Evolutionary conservation across 2,888 invertebrate species (phyloP).

Genomic region (Phasia obesa): DNA sequence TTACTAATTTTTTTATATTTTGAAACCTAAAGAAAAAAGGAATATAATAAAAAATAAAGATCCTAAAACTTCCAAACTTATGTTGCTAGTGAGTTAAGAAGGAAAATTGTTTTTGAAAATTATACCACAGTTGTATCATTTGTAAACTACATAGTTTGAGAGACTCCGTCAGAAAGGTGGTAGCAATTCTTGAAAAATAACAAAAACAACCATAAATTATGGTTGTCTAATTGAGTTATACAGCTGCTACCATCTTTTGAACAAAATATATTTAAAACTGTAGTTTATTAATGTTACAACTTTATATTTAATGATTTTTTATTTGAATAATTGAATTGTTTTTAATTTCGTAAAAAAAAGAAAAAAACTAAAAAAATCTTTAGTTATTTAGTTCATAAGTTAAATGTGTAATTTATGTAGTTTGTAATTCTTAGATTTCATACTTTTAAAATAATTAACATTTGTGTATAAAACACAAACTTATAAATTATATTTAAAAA

Average conservation of each 20-base stretch:
- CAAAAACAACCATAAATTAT: too few species aligned
- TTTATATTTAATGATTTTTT: slow-evolving; percentile 22
- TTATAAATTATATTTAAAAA: slow-evolving; percentile 65
- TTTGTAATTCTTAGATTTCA: slow-evolving; percentile 65
- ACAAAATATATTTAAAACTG: too few species aligned
- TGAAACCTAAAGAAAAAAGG: slow-evolving; percentile 27
- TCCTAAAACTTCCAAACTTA: slow-evolving; percentile 66
- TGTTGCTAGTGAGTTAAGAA: slow-evolving; percentile 52
- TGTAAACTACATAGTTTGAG: too few species aligned
- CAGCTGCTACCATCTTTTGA: too few species aligned
- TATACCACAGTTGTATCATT: not conserved
- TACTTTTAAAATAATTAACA: slow-evolving; percentile 48
- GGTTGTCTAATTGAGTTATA: too few species aligned
- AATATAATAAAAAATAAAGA: slow-evolving; percentile 40
- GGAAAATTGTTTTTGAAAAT: slow-evolving; percentile 25
- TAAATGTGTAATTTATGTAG: slow-evolving; percentile 64
- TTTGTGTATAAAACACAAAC: slow-evolving; percentile 47
- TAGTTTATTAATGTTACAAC: not conserved
- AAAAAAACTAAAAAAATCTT: slow-evolving; percentile 35
- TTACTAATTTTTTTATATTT: slow-evolving; percentile 30
- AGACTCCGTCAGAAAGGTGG: too few species aligned
- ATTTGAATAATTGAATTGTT: slow-evolving; percentile 28
- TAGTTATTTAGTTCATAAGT: slow-evolving; percentile 70
- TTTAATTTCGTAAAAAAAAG: slow-evolving; percentile 20
- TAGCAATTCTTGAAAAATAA: too few species aligned